phyloP scores from a whole-genome alignment of 2,113 vertebrate species.

The Xiphophorus couchianus region DNA sequence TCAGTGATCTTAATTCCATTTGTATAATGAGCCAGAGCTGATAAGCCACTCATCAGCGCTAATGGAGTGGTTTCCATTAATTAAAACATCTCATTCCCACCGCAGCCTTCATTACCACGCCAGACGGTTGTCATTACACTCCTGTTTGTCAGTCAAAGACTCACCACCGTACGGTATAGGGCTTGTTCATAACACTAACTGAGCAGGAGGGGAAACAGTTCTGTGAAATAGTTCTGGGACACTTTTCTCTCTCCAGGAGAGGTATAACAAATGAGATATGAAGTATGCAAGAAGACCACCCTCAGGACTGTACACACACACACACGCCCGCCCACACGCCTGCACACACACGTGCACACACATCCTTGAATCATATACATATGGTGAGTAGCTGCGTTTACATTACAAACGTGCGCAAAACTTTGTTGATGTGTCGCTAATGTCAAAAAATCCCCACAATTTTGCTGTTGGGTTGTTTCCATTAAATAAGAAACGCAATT shows the following conservation, averaged over 20 bases:
- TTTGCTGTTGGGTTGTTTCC: too few relatives aligned
- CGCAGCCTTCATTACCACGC: constrained; percentile 79
- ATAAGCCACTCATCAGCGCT: constrained; percentile 82
- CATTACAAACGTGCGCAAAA: too few relatives aligned
- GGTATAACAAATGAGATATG: constrained; percentile 49
- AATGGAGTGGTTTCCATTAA: constrained; percentile 84
- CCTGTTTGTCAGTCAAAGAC: constrained; percentile 72
- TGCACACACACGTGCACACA: too few relatives aligned
- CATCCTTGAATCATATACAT: background rate
- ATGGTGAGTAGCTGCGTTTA: background rate
- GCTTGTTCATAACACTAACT: constrained; percentile 64
- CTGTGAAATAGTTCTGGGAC: constrained; percentile 40
- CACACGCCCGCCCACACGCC: too few relatives aligned
- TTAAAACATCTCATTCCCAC: constrained; percentile 82
- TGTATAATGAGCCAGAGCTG: constrained; percentile 82
- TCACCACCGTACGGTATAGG: constrained; percentile 50
- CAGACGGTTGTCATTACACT: constrained; percentile 82
- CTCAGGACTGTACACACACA: background rate
- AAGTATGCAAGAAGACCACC: constrained; percentile 37
- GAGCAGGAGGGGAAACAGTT: constrained; percentile 23
- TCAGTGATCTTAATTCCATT: constrained; percentile 79
- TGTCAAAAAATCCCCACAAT: too few relatives aligned
- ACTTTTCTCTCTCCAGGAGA: constrained; percentile 41
- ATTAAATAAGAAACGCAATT: too few relatives aligned
- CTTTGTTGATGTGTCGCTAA: too few relatives aligned